These are phyloP conservation scores for Mamestra configurata DNA, from an alignment of 1,140 invertebrate genomes.

Conservation along the genomic window DNA sequence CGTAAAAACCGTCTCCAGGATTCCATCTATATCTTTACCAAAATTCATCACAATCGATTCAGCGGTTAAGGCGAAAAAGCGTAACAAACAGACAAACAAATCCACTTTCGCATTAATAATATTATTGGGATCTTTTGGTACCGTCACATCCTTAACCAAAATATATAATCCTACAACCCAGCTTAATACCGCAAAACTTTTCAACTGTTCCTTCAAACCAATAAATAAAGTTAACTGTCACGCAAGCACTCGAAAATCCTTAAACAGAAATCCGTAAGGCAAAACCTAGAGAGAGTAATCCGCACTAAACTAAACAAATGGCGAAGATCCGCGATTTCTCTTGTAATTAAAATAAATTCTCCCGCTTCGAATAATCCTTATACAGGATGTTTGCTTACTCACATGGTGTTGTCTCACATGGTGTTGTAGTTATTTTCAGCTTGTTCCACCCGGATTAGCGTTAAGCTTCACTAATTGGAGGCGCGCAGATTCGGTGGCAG, in stretches of 20 bases:
- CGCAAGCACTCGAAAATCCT: not conserved
- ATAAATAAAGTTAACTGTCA: constrained; percentile 25
- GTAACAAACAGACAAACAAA: too few species aligned
- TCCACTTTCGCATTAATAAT: too few species aligned
- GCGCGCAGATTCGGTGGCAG: constrained; percentile 61
- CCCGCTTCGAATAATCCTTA: constrained; percentile 52
- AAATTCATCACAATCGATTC: too few species aligned
- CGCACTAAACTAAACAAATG: constrained; percentile 40
- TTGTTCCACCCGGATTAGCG: constrained; percentile 72
- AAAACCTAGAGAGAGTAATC: constrained; percentile 14
- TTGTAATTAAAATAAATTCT: constrained; percentile 70
- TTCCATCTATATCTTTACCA: too few species aligned
- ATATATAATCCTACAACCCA: not conserved
- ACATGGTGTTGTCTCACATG: constrained; percentile 68
- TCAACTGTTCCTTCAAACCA: not conserved
- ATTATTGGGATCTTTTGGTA: too few species aligned
- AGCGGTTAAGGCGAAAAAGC: too few species aligned
- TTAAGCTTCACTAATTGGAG: constrained; percentile 77
- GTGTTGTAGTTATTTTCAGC: constrained; percentile 72
- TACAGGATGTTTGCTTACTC: constrained; percentile 65
- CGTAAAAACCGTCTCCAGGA: too few species aligned
- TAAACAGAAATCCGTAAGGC: constrained; percentile 28
- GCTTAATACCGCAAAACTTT: not conserved
- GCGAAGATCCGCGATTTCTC: constrained; percentile 27
- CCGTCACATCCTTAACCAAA: too few species aligned